Percentiles rank a stretch among this genome's conserved stretches.
phyloP scores from a whole-genome alignment of 2,113 vertebrate genomes.

The Albula glossodonta region DNA sequence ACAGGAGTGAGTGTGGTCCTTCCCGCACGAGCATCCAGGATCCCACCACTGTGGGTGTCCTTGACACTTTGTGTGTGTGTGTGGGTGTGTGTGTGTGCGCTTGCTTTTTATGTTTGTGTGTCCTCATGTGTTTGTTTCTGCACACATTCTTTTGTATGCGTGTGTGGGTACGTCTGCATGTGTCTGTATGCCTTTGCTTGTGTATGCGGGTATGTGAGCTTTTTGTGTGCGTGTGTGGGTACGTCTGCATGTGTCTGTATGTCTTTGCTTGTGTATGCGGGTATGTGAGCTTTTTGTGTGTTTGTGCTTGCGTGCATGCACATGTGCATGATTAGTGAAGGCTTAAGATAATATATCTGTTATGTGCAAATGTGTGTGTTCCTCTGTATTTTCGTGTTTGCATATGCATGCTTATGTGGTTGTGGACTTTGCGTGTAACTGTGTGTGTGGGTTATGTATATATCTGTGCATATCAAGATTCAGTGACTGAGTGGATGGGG shows the following conservation, averaged over 20 bases:
- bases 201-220: no score
- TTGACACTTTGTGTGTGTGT: background rate
- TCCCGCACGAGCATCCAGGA: no score
- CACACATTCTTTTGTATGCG: background rate
- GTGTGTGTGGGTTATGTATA: conserved; percentile 8
- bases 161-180: background rate
- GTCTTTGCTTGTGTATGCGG: no score
- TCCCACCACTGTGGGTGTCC: background rate
- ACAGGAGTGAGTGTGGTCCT: background rate
- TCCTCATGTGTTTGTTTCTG: no score
- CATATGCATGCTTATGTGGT: no score
- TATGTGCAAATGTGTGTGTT: no score
- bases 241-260: background rate
- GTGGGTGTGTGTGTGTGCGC: background rate
- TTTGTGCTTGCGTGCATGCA: no score
- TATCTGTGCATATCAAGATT: background rate
- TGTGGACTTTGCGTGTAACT: no score
- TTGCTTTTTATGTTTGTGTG: background rate
- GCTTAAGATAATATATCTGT: background rate
- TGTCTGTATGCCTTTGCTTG: background rate
- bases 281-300: no score
- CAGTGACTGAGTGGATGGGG: no score
- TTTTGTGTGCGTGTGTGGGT: background rate
- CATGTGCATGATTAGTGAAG: no score
- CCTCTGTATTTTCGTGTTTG: no score